phyloP scores from a whole-genome alignment of 2,888 invertebrate genomes.

The Smittia sp. region DNA sequence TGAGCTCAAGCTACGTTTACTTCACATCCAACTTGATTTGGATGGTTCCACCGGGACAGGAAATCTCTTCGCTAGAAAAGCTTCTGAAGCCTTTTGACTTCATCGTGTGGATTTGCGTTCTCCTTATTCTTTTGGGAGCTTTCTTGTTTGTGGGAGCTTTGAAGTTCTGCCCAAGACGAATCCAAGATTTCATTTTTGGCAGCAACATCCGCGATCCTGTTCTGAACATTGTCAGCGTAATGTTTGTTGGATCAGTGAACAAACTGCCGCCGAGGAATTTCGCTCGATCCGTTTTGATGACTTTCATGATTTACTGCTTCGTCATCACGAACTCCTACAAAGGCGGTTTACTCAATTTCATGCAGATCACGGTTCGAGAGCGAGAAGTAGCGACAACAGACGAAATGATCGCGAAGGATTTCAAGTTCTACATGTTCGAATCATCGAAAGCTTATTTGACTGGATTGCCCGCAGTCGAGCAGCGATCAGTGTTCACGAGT shows the following conservation, averaged over 20 bases:
- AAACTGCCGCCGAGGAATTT: conserved; percentile 34
- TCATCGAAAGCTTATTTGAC: background rate
- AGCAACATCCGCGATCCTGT: conserved; percentile 11
- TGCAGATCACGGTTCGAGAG: conserved; percentile 17
- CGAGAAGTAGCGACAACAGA: background rate
- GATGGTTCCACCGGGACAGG: conserved; percentile 35
- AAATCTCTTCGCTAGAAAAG: conserved; percentile 27
- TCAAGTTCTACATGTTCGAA: conserved; percentile 10
- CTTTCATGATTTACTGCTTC: conserved; percentile 28
- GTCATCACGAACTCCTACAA: conserved; percentile 9
- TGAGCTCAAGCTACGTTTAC: conserved; percentile 10
- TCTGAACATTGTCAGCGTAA: conserved; percentile 35
- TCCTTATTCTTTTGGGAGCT: background rate
- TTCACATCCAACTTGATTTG: conserved; percentile 31
- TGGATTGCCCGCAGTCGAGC: background rate
- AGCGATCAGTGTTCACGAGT: background rate
- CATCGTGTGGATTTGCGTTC: conserved; percentile 14
- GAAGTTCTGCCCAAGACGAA: background rate
- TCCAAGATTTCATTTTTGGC: conserved; percentile 35
- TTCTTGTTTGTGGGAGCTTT: background rate
- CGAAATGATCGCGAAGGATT: background rate
- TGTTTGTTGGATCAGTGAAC: conserved; percentile 6
- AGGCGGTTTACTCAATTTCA: conserved; percentile 30
- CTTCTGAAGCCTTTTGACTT: conserved; percentile 26
- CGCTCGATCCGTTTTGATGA: conserved; percentile 10